phyloP scores from a whole-genome alignment of 1,140 invertebrate genomes.

The Camponotus vicinus region DNA sequence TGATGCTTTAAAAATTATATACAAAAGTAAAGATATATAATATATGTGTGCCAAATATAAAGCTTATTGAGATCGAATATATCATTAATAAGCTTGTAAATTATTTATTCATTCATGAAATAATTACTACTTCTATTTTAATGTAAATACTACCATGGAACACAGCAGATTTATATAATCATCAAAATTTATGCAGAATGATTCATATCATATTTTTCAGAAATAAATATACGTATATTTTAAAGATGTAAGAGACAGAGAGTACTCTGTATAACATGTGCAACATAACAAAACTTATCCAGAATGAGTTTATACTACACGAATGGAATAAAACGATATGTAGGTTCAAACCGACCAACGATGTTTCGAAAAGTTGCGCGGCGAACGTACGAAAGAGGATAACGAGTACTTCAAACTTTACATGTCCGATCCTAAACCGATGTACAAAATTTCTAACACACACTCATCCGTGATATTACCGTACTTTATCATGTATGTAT shows the following conservation, averaged over 20 bases:
- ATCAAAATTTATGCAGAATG: background rate
- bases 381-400: constrained; percentile 43
- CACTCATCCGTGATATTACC: constrained; percentile 46
- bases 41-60: constrained; percentile 5
- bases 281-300: constrained; percentile 21
- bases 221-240: constrained; percentile 4
- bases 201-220: background rate
- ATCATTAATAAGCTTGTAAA: background rate
- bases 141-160: too few species aligned
- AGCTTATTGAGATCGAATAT: background rate
- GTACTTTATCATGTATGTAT: constrained; percentile 43
- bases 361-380: constrained; percentile 45
- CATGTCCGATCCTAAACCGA: constrained; percentile 41
- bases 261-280: background rate
- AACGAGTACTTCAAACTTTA: constrained; percentile 53
- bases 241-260: constrained; percentile 8
- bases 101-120: constrained; percentile 1
- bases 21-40: background rate
- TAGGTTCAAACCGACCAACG: constrained; percentile 45
- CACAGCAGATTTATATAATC: too few species aligned
- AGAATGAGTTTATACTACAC: constrained; percentile 26
- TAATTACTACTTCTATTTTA: background rate
- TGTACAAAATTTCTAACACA: constrained; percentile 54
- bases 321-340: constrained; percentile 43
- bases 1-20: constrained; percentile 12